These are phyloP conservation scores for Picus viridis DNA, from an alignment of 2,797 vertebrate genomes.

Conservation along the genomic window DNA sequence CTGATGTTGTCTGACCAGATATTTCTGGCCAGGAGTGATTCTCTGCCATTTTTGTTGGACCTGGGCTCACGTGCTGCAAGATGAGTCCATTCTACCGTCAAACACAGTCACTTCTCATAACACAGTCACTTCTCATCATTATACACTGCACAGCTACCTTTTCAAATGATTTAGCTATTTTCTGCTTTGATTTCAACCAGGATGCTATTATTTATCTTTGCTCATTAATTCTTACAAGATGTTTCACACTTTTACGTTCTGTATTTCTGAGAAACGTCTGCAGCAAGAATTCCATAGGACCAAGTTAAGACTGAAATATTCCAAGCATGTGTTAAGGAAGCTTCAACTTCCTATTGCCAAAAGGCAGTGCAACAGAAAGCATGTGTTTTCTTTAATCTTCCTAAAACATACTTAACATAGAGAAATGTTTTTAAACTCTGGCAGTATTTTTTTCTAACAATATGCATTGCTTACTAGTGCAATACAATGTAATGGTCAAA, in stretches of 20 bases:
- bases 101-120: constrained; percentile 10
- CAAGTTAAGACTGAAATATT: constrained; percentile 7
- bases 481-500: background rate
- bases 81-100: background rate
- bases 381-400: background rate
- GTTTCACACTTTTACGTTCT: background rate
- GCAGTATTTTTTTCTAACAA: background rate
- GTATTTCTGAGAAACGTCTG: background rate
- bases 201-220: constrained; percentile 39
- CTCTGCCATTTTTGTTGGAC: background rate
- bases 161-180: constrained; percentile 66
- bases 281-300: background rate
- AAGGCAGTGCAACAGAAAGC: background rate
- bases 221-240: constrained; percentile 50
- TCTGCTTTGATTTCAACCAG: constrained; percentile 52
- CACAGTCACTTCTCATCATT: constrained; percentile 26
- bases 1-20: background rate
- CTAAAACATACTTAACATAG: background rate
- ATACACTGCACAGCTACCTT: constrained; percentile 31
- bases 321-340: background rate
- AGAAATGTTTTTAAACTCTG: background rate
- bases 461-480: background rate
- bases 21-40: background rate
- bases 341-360: background rate
- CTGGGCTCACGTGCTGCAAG: background rate